Percentiles rank a stretch among this genome's conserved stretches.
Conservation (phyloP, 2,888 invertebrate species). For the Emmelina monodactyla region DNA sequence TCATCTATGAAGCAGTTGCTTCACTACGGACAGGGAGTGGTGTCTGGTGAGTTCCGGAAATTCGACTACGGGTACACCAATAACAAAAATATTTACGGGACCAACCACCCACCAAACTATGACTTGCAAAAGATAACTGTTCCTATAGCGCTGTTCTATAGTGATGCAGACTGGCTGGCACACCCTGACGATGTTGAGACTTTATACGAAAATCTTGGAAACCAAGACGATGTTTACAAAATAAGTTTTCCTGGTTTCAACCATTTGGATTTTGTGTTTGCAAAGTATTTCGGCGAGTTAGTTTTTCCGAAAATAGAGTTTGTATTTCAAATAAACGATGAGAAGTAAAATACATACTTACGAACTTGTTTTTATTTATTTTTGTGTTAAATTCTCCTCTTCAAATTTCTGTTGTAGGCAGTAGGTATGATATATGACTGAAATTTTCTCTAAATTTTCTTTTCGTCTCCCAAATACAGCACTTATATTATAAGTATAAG, state of each 20-base stretch:
- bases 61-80: slow-evolving; percentile 33
- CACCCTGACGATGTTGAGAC: slow-evolving; percentile 62
- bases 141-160: slow-evolving; percentile 41
- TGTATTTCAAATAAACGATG: no score
- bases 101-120: slow-evolving; percentile 31
- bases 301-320: no score
- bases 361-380: no score
- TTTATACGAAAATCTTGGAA: slow-evolving; percentile 55
- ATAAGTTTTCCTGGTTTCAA: slow-evolving; percentile 58
- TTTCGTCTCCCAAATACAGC: no score
- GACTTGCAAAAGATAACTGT: slow-evolving; percentile 26
- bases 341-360: no score
- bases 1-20: slow-evolving; percentile 55
- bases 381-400: no score
- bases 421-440: no score
- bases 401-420: no score
- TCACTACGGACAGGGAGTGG: slow-evolving; percentile 60
- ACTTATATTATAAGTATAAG: no score
- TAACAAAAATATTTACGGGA: slow-evolving; percentile 32
- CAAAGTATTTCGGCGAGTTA: slow-evolving; percentile 33
- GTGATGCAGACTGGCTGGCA: slow-evolving; percentile 71
- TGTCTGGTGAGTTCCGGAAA: slow-evolving; percentile 31
- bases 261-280: slow-evolving; percentile 42
- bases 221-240: slow-evolving; percentile 59
- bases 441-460: no score